Evolutionary conservation across 2,113 vertebrate species (phyloP), one percentile per base, ranked within the genome.

Genomic region (Aegithalos caudatus): DNA sequence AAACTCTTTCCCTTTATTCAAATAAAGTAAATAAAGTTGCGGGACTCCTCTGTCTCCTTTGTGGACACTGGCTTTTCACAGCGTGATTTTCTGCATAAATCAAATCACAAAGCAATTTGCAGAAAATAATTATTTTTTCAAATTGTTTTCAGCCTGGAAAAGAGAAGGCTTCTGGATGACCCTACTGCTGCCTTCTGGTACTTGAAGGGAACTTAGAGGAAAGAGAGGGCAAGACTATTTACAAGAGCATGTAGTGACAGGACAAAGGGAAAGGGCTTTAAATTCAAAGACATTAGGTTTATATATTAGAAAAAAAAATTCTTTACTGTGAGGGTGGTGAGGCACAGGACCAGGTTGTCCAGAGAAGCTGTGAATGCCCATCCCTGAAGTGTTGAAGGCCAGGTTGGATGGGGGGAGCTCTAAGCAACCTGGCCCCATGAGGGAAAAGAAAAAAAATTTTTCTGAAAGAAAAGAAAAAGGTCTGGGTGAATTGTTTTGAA

Each of bases 101-200:
- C 14, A n/a, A 60, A 33, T 23, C 0, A 1, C 28, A 80, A 80
- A 44, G 40, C 4, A 60, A 66, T 60, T 37, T 60, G 12, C 33
- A 70, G 76, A 62, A 79, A 70, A 74, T 0, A 10, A 0, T 0
- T 60, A n/a, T 31, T 62, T 65, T 72, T 56, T 6, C 16, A 2
- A 3, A 0, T 14, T 33, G 27, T 81, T 53, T 37, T 22, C 29
- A 67, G 74, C 22, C 22, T 61, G 27, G 22, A 33, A 40, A 60
- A 45, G 21, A 42, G 57, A 38, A 14, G 25, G 53, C 18, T 53
- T 28, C 14, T 38, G 14, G 10, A 45, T 42, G 47, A 37, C 27
- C 29, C 31, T 16, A 29, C 17, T 66, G 21, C 31, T 13, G 58
- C n/a, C 22, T 53, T 54, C 18, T 1, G 2, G 29, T 48, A 35